These are phyloP conservation scores for Sebastes taczanowskii DNA, from an alignment of 2,797 vertebrate genomes.

Conservation along the genomic window DNA sequence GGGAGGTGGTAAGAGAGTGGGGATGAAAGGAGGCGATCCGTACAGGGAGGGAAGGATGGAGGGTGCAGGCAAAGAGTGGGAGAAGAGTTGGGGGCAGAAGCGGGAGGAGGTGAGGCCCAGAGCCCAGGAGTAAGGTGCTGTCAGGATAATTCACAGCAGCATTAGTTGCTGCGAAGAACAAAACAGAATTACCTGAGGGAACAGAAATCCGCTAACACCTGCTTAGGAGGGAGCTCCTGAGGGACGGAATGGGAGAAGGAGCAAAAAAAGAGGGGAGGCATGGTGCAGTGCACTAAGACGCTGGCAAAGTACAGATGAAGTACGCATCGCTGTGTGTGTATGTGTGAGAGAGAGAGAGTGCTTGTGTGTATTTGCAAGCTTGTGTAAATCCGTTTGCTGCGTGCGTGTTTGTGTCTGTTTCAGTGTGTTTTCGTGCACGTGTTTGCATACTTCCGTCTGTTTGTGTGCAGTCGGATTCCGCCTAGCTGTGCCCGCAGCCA, in stretches of 20 bases:
- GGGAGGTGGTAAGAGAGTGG: slow-evolving; percentile 1
- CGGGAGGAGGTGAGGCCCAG: slow-evolving; percentile 23
- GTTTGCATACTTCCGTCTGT: slow-evolving; percentile 63
- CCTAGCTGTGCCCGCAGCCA: slow-evolving; percentile 58
- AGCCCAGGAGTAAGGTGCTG: slow-evolving; percentile 71
- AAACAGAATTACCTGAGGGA: slow-evolving; percentile 76
- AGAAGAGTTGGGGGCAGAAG: slow-evolving; percentile 14
- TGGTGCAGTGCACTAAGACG: slow-evolving; percentile 54
- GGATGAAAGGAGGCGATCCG: slow-evolving; percentile 40
- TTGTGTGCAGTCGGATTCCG: slow-evolving; percentile 54
- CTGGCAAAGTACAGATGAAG: slow-evolving; percentile 55
- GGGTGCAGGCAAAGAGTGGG: slow-evolving; percentile 5
- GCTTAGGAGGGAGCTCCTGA: slow-evolving; percentile 68
- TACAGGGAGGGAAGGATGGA: slow-evolving; percentile 15
- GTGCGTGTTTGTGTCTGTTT: background rate
- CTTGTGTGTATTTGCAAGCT: slow-evolving; percentile 39
- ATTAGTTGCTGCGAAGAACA: slow-evolving; percentile 73
- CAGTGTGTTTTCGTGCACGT: slow-evolving; percentile 37
- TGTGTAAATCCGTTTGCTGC: slow-evolving; percentile 39
- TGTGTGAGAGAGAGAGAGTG: slow-evolving; percentile 1
- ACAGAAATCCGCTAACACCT: slow-evolving; percentile 81
- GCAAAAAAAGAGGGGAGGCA: slow-evolving; percentile 21
- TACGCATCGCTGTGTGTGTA: slow-evolving; percentile 6
- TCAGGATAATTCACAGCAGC: slow-evolving; percentile 80
- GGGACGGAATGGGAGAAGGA: slow-evolving; percentile 43